Conservation (phyloP, 2,113 vertebrate genomes). For the Ctenomys sociabilis region DNA sequence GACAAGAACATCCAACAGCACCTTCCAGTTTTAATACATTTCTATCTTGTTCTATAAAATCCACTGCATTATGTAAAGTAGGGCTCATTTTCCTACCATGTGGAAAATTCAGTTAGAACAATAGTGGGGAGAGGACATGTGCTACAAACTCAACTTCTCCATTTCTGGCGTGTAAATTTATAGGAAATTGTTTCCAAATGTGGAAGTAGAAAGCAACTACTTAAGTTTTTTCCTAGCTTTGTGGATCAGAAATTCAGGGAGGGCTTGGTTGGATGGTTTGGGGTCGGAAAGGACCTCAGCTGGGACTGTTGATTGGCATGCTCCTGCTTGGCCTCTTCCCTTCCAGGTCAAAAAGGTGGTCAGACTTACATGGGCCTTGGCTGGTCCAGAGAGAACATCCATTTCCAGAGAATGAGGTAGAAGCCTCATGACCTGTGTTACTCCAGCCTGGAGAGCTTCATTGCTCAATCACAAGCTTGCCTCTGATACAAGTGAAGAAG, state of each 20-base stretch:
- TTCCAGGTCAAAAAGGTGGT: neutral
- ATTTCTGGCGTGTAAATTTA: neutral
- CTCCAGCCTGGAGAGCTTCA: neutral
- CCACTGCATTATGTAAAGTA: neutral
- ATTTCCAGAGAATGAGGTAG: neutral
- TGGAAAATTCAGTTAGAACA: conserved; percentile 26
- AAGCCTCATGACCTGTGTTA: neutral
- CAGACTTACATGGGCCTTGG: neutral
- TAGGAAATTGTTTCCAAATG: conserved; percentile 1
- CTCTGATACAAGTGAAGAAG: neutral
- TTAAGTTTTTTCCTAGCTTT: conserved; percentile 11
- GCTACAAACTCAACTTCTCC: neutral
- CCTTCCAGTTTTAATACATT: neutral
- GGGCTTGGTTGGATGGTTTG: neutral
- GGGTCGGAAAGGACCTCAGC: neutral
- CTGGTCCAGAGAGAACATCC: neutral
- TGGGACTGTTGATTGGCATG: neutral
- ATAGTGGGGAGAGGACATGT: neutral
- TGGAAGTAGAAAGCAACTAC: neutral
- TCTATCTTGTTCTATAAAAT: neutral
- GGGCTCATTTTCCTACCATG: conserved; percentile 26
- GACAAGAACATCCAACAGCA: neutral
- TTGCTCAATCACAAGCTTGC: neutral
- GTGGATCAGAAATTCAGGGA: neutral
- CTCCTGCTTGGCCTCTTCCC: neutral